phyloP scores from a whole-genome alignment of 2,797 vertebrate genomes.

The Acrossocheilus fasciatus region DNA sequence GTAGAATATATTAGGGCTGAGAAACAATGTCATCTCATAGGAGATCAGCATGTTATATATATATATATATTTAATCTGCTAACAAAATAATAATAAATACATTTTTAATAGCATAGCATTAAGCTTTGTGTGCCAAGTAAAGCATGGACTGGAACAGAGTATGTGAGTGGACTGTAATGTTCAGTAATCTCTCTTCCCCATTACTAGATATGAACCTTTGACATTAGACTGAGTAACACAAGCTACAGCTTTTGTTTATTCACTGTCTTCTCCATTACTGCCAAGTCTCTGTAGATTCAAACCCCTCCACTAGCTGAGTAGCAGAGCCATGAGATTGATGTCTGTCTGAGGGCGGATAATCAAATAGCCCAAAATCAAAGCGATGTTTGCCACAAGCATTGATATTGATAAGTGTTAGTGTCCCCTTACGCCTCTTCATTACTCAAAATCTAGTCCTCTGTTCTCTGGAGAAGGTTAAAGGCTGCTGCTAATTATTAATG shows the following conservation, averaged over 20 bases:
- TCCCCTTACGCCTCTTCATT: slow-evolving; percentile 43
- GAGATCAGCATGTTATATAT: neutral
- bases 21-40: neutral
- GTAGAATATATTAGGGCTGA: neutral
- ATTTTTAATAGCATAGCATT: too few relatives aligned
- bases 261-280: slow-evolving; percentile 22
- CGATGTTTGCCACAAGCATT: neutral
- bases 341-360: slow-evolving; percentile 20
- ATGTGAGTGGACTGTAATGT: neutral
- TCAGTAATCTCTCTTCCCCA: neutral
- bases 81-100: neutral
- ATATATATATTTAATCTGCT: neutral
- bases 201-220: slow-evolving; percentile 1
- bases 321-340: slow-evolving; percentile 37
- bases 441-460: slow-evolving; percentile 47
- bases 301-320: slow-evolving; percentile 10
- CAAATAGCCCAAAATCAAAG: slow-evolving; percentile 30
- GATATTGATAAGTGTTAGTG: slow-evolving; percentile 17
- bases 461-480: slow-evolving; percentile 55
- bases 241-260: slow-evolving; percentile 18
- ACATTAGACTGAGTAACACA: neutral
- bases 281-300: slow-evolving; percentile 15
- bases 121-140: neutral
- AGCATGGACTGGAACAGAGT: neutral
- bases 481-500: slow-evolving; percentile 71